Base-by-base conservation (phyloP, 64 coral and sea anemone genomes). In the Montipora foliosa region DNA sequence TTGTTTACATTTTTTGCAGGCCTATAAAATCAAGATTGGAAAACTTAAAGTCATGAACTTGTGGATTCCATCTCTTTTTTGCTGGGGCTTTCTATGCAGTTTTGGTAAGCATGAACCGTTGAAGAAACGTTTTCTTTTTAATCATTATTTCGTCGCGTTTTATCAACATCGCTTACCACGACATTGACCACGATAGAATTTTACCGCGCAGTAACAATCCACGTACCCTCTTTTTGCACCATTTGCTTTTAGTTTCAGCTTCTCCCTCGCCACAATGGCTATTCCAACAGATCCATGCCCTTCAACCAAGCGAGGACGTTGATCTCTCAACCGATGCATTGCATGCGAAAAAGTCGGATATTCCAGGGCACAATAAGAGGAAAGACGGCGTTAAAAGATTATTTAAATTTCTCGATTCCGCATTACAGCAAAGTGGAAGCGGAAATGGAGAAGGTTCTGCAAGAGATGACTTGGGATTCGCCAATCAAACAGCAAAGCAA, bases 321-420 rank as follows among this genome's bases (percentile, higher is more conserved):
- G 11, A 44, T 61, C 79, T 37, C 22, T 9, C 44, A 24, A 82
- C 66, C 8, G 5, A 66, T 52, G 44, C 47, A 12, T 44, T 71
- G 8, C 82, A 86, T 50, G 50, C 64, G 5, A 86, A 86, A n/a
- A 86, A 86, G 16, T 86, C 82, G 4, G 60, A 86, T 16, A 86
- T 86, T 50, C 80, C 80, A 17, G 80, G 64, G 6, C 11, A 82
- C 5, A 82, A 82, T 14, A 82, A 82, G 7, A 86, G 82, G 16
- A 86, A 86, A 24, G 82, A 86, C 66, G 82, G 82, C 17, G 82
- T 86, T 45, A 86, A 86, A 48, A 86, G 60, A 16, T 19, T 86
- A 17, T 86, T 86, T 71, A 86, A 52, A 37, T 86, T 86, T 44
- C 82, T 86, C 1, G 82, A 86, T 86, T 86, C 62, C 67, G 66